Evolutionary conservation across 2,797 vertebrate species (phyloP), one percentile per base, ranked within the genome.

Genomic region (Notamacropus eugenii): DNA sequence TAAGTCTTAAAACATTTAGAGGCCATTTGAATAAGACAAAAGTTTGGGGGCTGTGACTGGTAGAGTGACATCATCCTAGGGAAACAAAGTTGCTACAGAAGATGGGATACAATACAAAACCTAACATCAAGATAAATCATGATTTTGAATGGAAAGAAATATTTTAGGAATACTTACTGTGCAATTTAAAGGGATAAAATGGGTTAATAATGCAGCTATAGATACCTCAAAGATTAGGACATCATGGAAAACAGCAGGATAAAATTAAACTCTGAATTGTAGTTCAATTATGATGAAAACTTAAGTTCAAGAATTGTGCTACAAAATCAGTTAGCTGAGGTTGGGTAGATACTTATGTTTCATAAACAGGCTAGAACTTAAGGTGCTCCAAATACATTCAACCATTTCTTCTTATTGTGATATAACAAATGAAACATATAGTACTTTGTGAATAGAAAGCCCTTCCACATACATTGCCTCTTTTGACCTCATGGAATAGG

Each of bases 1-100:
- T 93, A 94, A 74, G 12, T 92, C 67, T 95, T 98, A 95, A 98
- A 98, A 98, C 92, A 98, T 98, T 98, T 98, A 97, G 90, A 96
- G 92, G 92, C 28, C 54, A 92, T 97, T 58, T 98, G 97, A 98
- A 98, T 98, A 98, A 98, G 97, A 98, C 22, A 96, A 97, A 96
- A 93, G 52, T 95, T 4, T 95, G 96, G 96, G 95, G 96, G 29
- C 12, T 93, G 95, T 96, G 96, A 97, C 97, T 96, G 94, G 74
- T 97, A 97, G 90, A 91, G 22, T 97, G 67, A 82, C 62, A 95
- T 97, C 97, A 97, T 87, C 95, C 96, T 5, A 96, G n/a, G 93
- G 95, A 55, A 95, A 92, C 34, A 91, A 3, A 24, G 96, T 90
- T 96, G 14, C 54, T 94, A 92, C 27, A 97, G 22, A 96, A 93